These are phyloP conservation scores for Dynastes hyllus DNA, from an alignment of 2,888 invertebrate genomes.

Conservation along the genomic window DNA sequence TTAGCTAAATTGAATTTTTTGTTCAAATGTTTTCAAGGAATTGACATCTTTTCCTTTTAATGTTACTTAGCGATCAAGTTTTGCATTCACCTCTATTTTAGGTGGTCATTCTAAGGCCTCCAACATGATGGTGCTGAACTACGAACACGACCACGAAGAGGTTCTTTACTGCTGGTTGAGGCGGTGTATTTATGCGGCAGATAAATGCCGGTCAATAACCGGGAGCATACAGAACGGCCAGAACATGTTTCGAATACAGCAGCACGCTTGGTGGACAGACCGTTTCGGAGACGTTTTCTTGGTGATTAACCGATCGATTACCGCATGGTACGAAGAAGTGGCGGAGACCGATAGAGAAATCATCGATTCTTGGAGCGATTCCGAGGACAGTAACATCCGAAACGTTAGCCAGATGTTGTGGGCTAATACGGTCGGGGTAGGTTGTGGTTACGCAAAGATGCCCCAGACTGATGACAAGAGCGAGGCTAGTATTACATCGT, in stretches of 20 bases:
- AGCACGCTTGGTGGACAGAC: not conserved
- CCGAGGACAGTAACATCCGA: not conserved
- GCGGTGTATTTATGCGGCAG: not conserved
- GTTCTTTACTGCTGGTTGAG: slow-evolving; percentile 16
- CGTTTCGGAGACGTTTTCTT: not conserved
- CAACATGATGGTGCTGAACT: slow-evolving; percentile 37
- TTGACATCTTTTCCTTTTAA: too few relatives aligned
- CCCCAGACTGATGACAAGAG: not conserved
- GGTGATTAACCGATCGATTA: slow-evolving; percentile 13
- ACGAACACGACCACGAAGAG: slow-evolving; percentile 11
- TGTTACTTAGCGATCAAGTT: too few relatives aligned
- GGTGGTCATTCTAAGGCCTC: slow-evolving; percentile 11
- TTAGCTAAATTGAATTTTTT: too few relatives aligned
- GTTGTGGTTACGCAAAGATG: slow-evolving; percentile 1
- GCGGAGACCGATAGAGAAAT: not conserved
- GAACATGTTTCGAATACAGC: not conserved
- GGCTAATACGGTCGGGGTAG: slow-evolving; percentile 11
- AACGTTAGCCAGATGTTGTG: slow-evolving; percentile 24
- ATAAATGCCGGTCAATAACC: slow-evolving; percentile 15
- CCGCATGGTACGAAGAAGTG: slow-evolving; percentile 24
- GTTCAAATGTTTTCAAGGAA: too few relatives aligned
- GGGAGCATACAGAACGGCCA: not conserved
- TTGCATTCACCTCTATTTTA: not conserved
- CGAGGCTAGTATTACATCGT: not conserved
- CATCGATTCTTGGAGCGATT: not conserved